Evolutionary conservation across 2,888 invertebrate genomes (phyloP), one percentile per base, ranked within the genome.

Genomic region (Chromoteleia sp.): DNA sequence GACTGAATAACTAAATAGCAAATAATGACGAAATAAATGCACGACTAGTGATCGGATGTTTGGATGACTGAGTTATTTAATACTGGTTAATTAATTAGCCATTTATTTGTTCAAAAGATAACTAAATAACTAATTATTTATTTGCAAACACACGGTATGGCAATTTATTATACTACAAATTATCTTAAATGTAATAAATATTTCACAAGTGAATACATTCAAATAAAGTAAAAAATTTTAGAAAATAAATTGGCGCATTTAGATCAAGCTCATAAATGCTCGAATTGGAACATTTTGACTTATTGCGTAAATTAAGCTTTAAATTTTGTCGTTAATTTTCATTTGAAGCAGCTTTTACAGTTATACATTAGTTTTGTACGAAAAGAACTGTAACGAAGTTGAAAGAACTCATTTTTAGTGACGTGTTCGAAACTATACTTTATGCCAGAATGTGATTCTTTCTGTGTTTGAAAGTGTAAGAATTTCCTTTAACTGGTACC

Each of bases 401-500:
- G 7, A 17, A 58, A 41, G 58, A 21, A 58, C 41, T 10, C 12
- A 58, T 39, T 41, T 39, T 41, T 58, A 58, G 41, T 33, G 58
- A 12, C 39, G 21, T 14, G 7, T 58, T 25, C 12, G 21, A 12
- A 21, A 21, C 25, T 5, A 41, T 41, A 25, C 15, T 58, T 39
- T 58, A 19, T 6, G 19, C 36, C 10, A 17, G 15, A 52, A 52
- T 14, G 19, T 36, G n/a, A 1, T 12, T 12, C n/a, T n/a, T 12
- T 25, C 5, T 39, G 1, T 1, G 12, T 39, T 39, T 39, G 1
- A n/a, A n/a, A 39, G 39, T 12, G 43, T 5, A 12, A n/a, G 14
- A 43, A 17, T 43, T 43, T 61, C 25, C 19, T 63, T 48, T 15
- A 63, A 48, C 63, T 63, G 63, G 63, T 63, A 19, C 48, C 45